Evolutionary conservation across 2,888 invertebrate species (phyloP).

Genomic region (Dolomedes plantarius): DNA sequence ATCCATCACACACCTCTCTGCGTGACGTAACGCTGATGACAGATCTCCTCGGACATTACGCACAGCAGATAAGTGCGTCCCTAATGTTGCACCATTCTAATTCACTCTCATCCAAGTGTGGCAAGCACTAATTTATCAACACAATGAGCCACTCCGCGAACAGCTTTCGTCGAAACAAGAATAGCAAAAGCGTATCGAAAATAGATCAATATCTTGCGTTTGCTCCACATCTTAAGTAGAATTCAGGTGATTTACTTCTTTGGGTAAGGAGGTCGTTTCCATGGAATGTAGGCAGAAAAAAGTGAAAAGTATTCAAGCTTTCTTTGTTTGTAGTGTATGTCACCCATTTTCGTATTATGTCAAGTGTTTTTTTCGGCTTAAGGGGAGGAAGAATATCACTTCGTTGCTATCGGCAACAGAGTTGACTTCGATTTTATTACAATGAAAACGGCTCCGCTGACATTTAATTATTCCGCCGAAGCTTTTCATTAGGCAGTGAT

Average conservation of each 20-base stretch:
- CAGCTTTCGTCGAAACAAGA: neutral
- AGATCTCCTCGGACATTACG: no score
- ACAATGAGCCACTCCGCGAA: neutral
- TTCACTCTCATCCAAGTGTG: no score
- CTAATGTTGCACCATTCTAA: no score
- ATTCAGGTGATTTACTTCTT: neutral
- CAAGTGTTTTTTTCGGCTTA: neutral
- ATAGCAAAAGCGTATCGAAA: neutral
- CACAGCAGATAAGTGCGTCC: no score
- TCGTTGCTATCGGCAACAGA: neutral
- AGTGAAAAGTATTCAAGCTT: neutral
- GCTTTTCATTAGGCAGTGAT: no score
- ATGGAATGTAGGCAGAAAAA: neutral
- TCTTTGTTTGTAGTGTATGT: neutral
- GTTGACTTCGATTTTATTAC: no score
- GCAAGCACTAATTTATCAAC: neutral
- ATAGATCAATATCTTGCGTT: neutral
- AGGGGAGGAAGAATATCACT: neutral
- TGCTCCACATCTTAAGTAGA: neutral
- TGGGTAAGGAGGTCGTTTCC: slow-evolving; percentile 2
- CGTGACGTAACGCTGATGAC: no score
- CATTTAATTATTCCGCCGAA: no score
- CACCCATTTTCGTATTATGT: neutral
- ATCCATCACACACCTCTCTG: no score
- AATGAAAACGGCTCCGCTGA: no score